Evolutionary conservation across 2,797 vertebrate species (phyloP).

Genomic region (Acanthiza pusilla): DNA sequence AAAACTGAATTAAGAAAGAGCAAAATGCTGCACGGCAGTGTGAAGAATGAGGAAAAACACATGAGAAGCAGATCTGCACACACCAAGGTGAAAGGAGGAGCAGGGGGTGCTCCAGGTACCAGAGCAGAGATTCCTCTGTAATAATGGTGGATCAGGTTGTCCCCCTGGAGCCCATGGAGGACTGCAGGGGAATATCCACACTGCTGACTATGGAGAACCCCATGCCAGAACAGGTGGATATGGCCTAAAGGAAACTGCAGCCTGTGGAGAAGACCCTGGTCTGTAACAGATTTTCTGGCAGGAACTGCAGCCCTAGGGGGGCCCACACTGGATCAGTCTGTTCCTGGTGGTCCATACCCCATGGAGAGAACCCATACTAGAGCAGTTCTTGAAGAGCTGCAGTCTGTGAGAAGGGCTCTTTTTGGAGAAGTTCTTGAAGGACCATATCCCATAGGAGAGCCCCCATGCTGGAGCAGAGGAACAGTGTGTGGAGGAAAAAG

Average conservation of each 20-base stretch:
- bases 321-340: neutral
- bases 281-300: neutral
- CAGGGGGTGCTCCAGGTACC: neutral
- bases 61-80: neutral
- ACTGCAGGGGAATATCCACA: neutral
- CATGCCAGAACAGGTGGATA: accelerated
- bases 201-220: neutral
- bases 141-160: neutral
- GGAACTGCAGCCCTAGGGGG: accelerated
- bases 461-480: neutral
- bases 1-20: neutral
- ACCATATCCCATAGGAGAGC: neutral
- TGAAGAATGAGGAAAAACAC: neutral
- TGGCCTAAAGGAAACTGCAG: neutral
- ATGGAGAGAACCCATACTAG: neutral
- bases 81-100: neutral
- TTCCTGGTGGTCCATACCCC: neutral
- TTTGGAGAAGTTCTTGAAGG: neutral
- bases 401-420: neutral
- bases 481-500: neutral
- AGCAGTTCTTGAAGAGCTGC: neutral
- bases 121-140: neutral
- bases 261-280: neutral
- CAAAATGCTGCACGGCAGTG: neutral
- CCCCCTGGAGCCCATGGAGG: neutral